Percentiles rank a stretch among this genome's conserved stretches.
Conservation (phyloP, 2,888 invertebrate genomes). For the Eupeodes latifasciatus region DNA sequence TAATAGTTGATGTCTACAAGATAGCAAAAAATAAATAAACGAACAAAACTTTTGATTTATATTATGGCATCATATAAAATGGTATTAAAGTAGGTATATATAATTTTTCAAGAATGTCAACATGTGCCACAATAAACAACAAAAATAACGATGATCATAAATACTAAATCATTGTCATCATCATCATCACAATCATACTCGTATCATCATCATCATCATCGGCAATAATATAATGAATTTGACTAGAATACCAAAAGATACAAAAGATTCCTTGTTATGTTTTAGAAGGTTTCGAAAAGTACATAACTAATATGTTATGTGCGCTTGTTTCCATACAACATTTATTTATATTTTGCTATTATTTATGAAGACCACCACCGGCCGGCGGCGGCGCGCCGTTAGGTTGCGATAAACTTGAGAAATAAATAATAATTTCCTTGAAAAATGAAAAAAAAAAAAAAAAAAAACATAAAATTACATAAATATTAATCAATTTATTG, state of each 20-base stretch:
- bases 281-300: too few species aligned
- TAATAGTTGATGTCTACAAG: too few species aligned
- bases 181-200: background rate
- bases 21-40: background rate
- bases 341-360: background rate
- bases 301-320: background rate
- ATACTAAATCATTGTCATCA: slow-evolving; percentile 27
- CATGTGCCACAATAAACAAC: slow-evolving; percentile 47
- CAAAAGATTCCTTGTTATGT: background rate
- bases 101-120: slow-evolving; percentile 49
- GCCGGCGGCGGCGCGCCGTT: background rate
- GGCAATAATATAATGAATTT: slow-evolving; percentile 9
- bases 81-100: slow-evolving; percentile 44
- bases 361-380: background rate
- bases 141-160: slow-evolving; percentile 38
- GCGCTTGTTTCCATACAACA: slow-evolving; percentile 4
- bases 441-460: background rate
- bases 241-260: slow-evolving; percentile 5
- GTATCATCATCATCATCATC: slow-evolving; percentile 7
- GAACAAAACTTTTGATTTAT: slow-evolving; percentile 50
- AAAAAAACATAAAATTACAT: background rate
- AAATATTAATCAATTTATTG: slow-evolving; percentile 30
- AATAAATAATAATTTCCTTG: slow-evolving; percentile 31
- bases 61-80: slow-evolving; percentile 55
- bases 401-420: background rate